These are phyloP conservation scores for Pao palembangensis DNA, from an alignment of 2,113 vertebrate species.

Conservation along the genomic window DNA sequence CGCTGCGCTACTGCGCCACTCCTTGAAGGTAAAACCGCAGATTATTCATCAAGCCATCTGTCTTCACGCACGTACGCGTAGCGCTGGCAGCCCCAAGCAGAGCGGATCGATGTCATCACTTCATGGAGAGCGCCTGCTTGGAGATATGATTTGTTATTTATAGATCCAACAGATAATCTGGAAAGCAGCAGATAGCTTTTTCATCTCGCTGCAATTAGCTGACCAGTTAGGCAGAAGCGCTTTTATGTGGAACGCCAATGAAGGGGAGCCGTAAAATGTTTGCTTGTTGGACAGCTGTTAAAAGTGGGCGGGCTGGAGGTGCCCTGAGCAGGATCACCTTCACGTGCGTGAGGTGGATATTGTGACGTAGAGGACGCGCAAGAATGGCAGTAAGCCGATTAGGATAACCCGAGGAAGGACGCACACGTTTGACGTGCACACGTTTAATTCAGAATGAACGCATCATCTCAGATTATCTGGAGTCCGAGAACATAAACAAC, in stretches of 20 bases:
- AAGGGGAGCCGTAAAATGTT: conserved; percentile 36
- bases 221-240: conserved; percentile 40
- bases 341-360: conserved; percentile 2
- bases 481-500: not conserved
- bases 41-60: too few relatives aligned
- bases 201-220: conserved; percentile 61
- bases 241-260: conserved; percentile 11
- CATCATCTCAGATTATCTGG: conserved; percentile 20
- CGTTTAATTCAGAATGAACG: conserved; percentile 8
- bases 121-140: too few relatives aligned
- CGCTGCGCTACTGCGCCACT: too few relatives aligned
- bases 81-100: too few relatives aligned
- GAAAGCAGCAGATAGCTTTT: conserved; percentile 30
- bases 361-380: conserved; percentile 24
- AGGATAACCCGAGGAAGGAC: conserved; percentile 38
- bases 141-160: conserved; percentile 56
- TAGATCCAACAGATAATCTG: conserved; percentile 38
- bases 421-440: conserved; percentile 7
- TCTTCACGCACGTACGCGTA: too few relatives aligned
- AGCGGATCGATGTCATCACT: too few relatives aligned
- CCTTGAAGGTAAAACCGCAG: too few relatives aligned
- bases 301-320: too few relatives aligned
- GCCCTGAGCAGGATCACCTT: conserved; percentile 42
- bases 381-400: conserved; percentile 52
- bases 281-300: too few relatives aligned